Conservation (phyloP, 2,888 invertebrate species). For the Coelogynopora nodosa region DNA sequence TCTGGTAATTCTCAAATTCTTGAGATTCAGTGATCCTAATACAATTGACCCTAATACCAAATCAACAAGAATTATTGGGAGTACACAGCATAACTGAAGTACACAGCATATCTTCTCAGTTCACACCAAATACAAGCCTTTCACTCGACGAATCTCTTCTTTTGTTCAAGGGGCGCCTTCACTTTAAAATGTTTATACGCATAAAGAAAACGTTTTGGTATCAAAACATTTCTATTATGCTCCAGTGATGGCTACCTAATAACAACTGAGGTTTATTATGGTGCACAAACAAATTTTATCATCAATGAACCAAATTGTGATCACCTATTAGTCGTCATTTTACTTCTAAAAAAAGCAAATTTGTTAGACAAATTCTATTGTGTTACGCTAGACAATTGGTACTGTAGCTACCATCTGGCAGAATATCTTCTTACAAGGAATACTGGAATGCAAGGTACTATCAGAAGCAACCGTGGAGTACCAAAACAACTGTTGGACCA, state of each 20-base stretch:
- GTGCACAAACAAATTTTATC: conserved; percentile 23
- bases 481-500: neutral
- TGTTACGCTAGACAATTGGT: neutral
- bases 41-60: neutral
- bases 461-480: neutral
- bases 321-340: too few species aligned
- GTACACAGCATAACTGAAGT: neutral
- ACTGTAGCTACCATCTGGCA: neutral
- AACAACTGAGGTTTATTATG: conserved; percentile 28
- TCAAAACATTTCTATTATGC: conserved; percentile 1
- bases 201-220: conserved; percentile 20
- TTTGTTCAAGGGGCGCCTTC: conserved; percentile 18
- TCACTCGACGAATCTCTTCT: neutral
- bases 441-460: neutral
- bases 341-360: conserved; percentile 1
- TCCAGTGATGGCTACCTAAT: conserved; percentile 18
- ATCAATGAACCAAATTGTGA: conserved; percentile 21
- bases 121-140: conserved; percentile 8
- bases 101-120: neutral
- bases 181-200: neutral
- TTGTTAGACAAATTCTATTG: conserved; percentile 18
- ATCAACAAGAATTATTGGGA: conserved; percentile 10
- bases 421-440: conserved; percentile 10
- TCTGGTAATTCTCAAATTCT: conserved; percentile 28
- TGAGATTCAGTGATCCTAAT: conserved; percentile 24